Conservation (phyloP, 1,140 invertebrate genomes). For the Conus betulinus region DNA sequence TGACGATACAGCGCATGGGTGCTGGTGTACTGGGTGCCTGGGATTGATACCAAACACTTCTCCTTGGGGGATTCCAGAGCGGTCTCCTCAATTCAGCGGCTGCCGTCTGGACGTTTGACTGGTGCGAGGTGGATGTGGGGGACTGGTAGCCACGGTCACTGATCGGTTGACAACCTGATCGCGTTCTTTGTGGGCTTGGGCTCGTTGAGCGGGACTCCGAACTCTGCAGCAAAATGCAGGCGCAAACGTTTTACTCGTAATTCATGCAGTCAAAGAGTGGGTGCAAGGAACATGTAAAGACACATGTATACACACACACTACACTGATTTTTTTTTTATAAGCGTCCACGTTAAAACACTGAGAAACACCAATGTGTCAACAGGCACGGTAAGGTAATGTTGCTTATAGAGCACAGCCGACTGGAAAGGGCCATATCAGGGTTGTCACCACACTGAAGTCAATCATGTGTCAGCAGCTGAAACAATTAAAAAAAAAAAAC, state of each 20-base stretch:
- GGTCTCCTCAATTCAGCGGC: slow-evolving; percentile 18
- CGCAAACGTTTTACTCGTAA: too few relatives aligned
- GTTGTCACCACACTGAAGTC: too few relatives aligned
- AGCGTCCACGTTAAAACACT: too few relatives aligned
- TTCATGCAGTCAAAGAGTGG: too few relatives aligned
- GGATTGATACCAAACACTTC: slow-evolving; percentile 40
- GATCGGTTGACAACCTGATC: slow-evolving; percentile 68
- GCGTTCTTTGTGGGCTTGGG: slow-evolving; percentile 58
- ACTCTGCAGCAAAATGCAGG: neutral
- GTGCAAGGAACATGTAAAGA: too few relatives aligned
- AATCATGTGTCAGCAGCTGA: too few relatives aligned
- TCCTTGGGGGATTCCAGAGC: neutral
- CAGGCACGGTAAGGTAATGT: neutral
- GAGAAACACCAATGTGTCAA: neutral
- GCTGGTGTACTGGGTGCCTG: slow-evolving; percentile 64
- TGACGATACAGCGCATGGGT: slow-evolving; percentile 60
- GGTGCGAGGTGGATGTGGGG: slow-evolving; percentile 52
- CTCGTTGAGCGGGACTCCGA: slow-evolving; percentile 36
- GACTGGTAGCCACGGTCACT: slow-evolving; percentile 58
- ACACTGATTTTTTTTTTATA: too few relatives aligned
- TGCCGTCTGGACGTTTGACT: slow-evolving; percentile 46
- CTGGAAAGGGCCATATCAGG: too few relatives aligned
- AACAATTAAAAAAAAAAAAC: too few relatives aligned
- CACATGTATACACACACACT: too few relatives aligned
- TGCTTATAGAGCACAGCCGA: too few relatives aligned